phyloP scores from a whole-genome alignment of 2,797 vertebrate species.

The Lepilemur ruficaudatus region DNA sequence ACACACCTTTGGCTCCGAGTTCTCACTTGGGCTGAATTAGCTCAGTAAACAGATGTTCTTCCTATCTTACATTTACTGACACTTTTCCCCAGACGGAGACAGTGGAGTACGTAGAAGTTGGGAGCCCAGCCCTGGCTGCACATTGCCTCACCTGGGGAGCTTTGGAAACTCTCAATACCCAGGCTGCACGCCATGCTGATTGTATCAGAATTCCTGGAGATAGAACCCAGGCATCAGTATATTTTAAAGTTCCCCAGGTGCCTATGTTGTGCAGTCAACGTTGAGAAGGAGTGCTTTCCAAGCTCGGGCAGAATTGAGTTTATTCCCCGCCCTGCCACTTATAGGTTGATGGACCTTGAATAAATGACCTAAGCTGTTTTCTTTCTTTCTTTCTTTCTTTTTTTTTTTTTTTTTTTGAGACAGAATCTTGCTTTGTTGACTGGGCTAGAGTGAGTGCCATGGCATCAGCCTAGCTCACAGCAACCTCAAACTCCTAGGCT shows the following conservation, averaged over 20 bases:
- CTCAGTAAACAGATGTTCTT: background rate
- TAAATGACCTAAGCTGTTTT: background rate
- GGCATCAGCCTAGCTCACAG: no score
- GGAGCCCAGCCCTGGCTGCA: background rate
- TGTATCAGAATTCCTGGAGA: background rate
- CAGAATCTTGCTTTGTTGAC: no score
- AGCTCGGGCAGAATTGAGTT: conserved; percentile 5
- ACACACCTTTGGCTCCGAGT: background rate
- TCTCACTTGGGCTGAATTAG: background rate
- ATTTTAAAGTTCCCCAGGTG: background rate
- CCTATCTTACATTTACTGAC: background rate
- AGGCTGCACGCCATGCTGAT: background rate
- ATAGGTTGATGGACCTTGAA: background rate
- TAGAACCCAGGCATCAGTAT: background rate
- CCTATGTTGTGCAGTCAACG: background rate
- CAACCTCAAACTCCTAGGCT: no score
- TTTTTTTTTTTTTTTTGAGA: no score
- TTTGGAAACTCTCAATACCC: background rate
- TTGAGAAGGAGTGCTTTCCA: background rate
- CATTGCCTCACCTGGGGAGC: background rate
- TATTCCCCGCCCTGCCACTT: background rate
- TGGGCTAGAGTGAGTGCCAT: no score
- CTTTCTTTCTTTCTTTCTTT: no score
- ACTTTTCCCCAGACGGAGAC: background rate
- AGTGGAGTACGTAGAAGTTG: background rate